phyloP scores from a whole-genome alignment of 2,113 vertebrate species.

The Tinamus guttatus region DNA sequence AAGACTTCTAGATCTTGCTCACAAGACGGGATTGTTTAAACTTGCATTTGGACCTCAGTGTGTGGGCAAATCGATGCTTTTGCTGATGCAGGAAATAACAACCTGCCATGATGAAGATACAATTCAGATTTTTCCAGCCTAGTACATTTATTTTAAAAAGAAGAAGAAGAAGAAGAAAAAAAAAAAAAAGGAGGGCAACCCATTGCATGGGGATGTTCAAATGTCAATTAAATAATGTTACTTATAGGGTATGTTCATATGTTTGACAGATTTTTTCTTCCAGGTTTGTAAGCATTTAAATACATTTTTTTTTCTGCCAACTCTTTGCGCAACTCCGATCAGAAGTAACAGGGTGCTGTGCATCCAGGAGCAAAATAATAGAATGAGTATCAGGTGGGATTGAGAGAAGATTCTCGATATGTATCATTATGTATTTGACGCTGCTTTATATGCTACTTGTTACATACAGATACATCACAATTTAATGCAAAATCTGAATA shows the following conservation, averaged over 20 bases:
- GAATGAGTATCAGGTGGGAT: constrained; percentile 80
- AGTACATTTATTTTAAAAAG: constrained; percentile 27
- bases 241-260: constrained; percentile 71
- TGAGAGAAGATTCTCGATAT: constrained; percentile 73
- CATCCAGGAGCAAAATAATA: constrained; percentile 76
- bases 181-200: not conserved
- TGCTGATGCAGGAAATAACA: constrained; percentile 69
- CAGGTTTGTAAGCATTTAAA: constrained; percentile 81
- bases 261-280: constrained; percentile 73
- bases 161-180: too few species aligned
- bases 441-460: constrained; percentile 71
- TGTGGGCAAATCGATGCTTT: constrained; percentile 67
- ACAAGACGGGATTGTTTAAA: constrained; percentile 51
- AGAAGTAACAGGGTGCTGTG: constrained; percentile 76
- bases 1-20: constrained; percentile 71
- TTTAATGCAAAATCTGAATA: constrained; percentile 20
- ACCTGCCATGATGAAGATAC: constrained; percentile 41
- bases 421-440: constrained; percentile 75
- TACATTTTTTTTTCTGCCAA: constrained; percentile 72
- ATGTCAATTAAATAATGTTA: constrained; percentile 68
- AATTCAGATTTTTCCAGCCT: constrained; percentile 56
- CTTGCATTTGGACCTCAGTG: constrained; percentile 59
- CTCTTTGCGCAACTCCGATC: constrained; percentile 63
- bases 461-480: constrained; percentile 6
- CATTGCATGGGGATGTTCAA: constrained; percentile 55